Conservation (phyloP, 2,797 vertebrate species). For the Argyrosomus regius region DNA sequence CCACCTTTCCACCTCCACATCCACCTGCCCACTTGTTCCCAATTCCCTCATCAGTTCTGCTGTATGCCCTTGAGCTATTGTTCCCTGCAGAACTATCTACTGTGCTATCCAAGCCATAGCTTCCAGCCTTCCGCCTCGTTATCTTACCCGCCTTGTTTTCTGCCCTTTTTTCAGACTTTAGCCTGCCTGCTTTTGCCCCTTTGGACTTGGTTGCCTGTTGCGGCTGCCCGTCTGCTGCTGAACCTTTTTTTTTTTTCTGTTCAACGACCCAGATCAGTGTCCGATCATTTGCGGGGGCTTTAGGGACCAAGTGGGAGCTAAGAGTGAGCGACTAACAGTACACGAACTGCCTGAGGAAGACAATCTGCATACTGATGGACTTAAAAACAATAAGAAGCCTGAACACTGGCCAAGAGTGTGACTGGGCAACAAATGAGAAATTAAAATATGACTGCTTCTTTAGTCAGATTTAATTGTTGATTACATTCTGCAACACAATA, state of each 20-base stretch:
- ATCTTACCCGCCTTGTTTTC: background rate
- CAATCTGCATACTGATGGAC: conserved; percentile 5
- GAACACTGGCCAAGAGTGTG: background rate
- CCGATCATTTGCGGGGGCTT: conserved; percentile 6
- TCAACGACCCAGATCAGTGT: background rate
- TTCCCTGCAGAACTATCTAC: background rate
- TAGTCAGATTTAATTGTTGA: background rate
- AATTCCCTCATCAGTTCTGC: conserved; percentile 7
- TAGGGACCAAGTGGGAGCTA: conserved; percentile 9
- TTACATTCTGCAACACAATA: background rate
- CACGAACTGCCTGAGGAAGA: background rate
- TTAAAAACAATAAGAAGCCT: background rate
- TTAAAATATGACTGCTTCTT: background rate
- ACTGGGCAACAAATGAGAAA: background rate
- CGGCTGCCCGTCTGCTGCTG: background rate
- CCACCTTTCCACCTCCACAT: conserved; percentile 20
- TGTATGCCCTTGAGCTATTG: conserved; percentile 12
- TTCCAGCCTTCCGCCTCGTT: background rate
- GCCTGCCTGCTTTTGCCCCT: conserved; percentile 6
- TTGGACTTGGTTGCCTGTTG: background rate
- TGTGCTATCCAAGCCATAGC: background rate
- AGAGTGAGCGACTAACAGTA: background rate
- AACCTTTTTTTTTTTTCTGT: background rate
- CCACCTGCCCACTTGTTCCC: conserved; percentile 22
- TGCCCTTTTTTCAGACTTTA: conserved; percentile 22